These are phyloP conservation scores for Ophion ventricosus DNA, from an alignment of 2,888 invertebrate genomes.

Conservation along the genomic window DNA sequence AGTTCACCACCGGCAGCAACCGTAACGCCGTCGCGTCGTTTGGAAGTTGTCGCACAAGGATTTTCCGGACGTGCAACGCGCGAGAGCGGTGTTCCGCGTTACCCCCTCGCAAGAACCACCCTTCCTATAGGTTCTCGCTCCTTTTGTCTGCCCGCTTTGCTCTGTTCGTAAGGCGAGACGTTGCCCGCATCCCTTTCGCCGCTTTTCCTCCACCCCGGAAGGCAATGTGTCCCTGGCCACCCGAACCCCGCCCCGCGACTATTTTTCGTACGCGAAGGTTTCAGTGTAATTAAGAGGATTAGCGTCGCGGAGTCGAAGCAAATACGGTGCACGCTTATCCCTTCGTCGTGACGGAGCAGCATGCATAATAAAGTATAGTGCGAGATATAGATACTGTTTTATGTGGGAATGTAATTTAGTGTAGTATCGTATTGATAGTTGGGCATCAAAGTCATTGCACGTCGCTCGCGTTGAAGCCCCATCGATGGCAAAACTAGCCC, in stretches of 20 bases:
- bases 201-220: background rate
- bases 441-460: too few relatives aligned
- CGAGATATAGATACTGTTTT: background rate
- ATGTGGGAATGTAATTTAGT: background rate
- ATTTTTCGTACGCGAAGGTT: conserved; percentile 63
- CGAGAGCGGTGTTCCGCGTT: conserved; percentile 7
- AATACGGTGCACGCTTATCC: conserved; percentile 39
- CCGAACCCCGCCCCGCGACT: background rate
- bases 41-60: conserved; percentile 65
- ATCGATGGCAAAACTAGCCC: too few relatives aligned
- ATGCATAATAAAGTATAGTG: background rate
- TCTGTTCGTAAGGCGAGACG: conserved; percentile 48
- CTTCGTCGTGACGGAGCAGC: background rate
- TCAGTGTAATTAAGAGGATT: conserved; percentile 61
- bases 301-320: conserved; percentile 53
- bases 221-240: background rate
- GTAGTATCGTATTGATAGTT: too few relatives aligned
- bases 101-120: conserved; percentile 24
- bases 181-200: background rate
- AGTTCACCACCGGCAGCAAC: conserved; percentile 57
- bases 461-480: too few relatives aligned
- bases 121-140: conserved; percentile 40
- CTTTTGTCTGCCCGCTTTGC: conserved; percentile 30
- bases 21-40: conserved; percentile 67
- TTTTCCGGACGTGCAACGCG: conserved; percentile 63